phyloP scores from a whole-genome alignment of 2,113 vertebrate genomes.

The Lynx canadensis region DNA sequence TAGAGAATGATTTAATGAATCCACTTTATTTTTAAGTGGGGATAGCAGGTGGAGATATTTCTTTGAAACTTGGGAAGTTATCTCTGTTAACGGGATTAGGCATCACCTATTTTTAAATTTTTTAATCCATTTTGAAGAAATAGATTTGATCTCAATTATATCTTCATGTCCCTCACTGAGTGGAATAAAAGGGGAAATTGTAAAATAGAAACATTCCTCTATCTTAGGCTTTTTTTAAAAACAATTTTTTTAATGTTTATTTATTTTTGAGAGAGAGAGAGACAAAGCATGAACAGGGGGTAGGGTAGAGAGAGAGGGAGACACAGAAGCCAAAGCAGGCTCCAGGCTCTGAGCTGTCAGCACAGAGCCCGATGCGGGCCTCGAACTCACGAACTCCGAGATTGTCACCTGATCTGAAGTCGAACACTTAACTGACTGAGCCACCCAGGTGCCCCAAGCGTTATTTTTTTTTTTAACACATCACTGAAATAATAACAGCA shows the following conservation, averaged over 20 bases:
- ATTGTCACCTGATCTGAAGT: too few relatives aligned
- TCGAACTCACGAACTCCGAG: too few relatives aligned
- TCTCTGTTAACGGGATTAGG: neutral
- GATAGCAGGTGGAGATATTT: neutral
- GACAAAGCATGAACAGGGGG: too few relatives aligned
- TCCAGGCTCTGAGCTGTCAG: too few relatives aligned
- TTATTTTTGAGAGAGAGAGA: too few relatives aligned
- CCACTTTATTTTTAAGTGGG: neutral
- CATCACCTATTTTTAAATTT: neutral
- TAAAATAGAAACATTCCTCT: neutral
- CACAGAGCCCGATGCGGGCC: too few relatives aligned
- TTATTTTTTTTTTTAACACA: neutral
- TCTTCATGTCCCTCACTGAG: neutral
- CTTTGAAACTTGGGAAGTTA: constrained; percentile 23
- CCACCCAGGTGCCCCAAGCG: too few relatives aligned
- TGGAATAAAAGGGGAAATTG: neutral
- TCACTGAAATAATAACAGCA: neutral
- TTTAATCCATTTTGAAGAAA: constrained; percentile 27
- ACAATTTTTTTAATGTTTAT: neutral
- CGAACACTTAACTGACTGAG: too few relatives aligned
- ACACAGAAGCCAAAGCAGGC: too few relatives aligned
- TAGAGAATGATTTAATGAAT: neutral
- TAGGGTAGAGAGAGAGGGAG: too few relatives aligned
- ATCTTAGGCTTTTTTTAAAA: neutral
- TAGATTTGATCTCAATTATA: neutral